These are phyloP conservation scores for Ctena decussata DNA, from an alignment of 2,888 invertebrate genomes.

Conservation along the genomic window DNA sequence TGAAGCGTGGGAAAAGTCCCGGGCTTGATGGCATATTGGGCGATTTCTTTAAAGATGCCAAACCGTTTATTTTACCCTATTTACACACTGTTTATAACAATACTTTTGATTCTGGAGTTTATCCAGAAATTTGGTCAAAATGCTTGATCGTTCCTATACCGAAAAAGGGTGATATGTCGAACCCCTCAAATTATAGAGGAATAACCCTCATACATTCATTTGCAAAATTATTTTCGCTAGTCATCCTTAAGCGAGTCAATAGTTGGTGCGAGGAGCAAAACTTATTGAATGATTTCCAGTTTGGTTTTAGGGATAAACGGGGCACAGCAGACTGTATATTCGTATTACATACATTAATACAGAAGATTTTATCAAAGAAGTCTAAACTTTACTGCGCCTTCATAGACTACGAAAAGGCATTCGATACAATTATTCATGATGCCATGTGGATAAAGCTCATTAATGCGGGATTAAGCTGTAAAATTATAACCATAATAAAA, in stretches of 20 bases:
- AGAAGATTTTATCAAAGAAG: too few relatives aligned
- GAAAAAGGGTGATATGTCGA: slow-evolving; percentile 32
- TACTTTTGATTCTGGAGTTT: slow-evolving; percentile 30
- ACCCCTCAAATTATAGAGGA: slow-evolving; percentile 42
- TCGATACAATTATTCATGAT: slow-evolving; percentile 15
- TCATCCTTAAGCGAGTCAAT: slow-evolving; percentile 14
- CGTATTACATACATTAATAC: too few relatives aligned
- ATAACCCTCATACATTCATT: slow-evolving; percentile 42
- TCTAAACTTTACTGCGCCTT: too few relatives aligned
- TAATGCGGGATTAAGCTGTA: neutral
- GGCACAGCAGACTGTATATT: neutral
- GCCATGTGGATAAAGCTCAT: slow-evolving; percentile 17
- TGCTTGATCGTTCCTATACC: slow-evolving; percentile 42
- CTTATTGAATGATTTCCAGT: too few relatives aligned
- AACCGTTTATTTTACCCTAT: slow-evolving; percentile 26
- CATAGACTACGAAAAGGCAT: neutral
- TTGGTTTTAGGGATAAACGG: slow-evolving; percentile 30
- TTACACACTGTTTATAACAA: slow-evolving; percentile 19
- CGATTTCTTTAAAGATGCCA: slow-evolving; percentile 38
- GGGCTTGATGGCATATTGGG: slow-evolving; percentile 25
- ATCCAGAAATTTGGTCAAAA: slow-evolving; percentile 33
- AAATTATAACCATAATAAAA: slow-evolving; percentile 6
- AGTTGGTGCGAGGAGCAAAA: slow-evolving; percentile 16
- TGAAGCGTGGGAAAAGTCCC: slow-evolving; percentile 20
- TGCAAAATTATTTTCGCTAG: slow-evolving; percentile 42